phyloP scores from a whole-genome alignment of 2,113 vertebrate genomes.

The Aviceda subcristata region DNA sequence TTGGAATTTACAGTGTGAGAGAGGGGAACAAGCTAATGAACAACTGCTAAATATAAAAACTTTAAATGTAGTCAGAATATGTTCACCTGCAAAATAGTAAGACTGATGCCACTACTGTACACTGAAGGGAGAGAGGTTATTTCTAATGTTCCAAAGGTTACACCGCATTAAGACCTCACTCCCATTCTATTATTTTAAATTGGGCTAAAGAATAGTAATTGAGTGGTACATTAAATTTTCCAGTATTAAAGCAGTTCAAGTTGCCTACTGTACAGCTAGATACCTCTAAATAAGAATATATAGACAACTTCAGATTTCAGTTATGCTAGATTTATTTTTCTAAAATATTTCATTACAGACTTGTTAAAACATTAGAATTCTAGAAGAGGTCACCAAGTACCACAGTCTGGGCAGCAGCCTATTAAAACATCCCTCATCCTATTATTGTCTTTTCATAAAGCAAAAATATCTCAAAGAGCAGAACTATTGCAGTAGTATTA shows the following conservation, averaged over 20 bases:
- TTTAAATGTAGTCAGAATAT: conserved; percentile 30
- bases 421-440: not conserved
- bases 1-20: not conserved
- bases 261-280: conserved; percentile 53
- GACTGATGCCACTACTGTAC: conserved; percentile 56
- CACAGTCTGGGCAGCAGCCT: not conserved
- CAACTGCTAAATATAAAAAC: not conserved
- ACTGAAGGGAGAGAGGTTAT: conserved; percentile 65
- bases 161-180: conserved; percentile 76
- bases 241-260: conserved; percentile 65
- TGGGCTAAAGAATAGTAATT: conserved; percentile 78
- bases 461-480: not conserved
- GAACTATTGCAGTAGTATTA: not conserved
- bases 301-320: conserved; percentile 58
- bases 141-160: conserved; percentile 79
- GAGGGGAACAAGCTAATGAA: not conserved
- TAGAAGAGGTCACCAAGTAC: conserved; percentile 16
- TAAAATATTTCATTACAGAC: conserved; percentile 66
- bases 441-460: not conserved
- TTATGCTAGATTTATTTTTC: conserved; percentile 70
- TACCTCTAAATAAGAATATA: conserved; percentile 72
- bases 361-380: conserved; percentile 54
- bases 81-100: conserved; percentile 8
- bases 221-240: conserved; percentile 76
- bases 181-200: conserved; percentile 76